Percentiles rank a stretch among this genome's conserved stretches.
phyloP scores from a whole-genome alignment of 2,888 invertebrate species.

The Neelides folsomi region DNA sequence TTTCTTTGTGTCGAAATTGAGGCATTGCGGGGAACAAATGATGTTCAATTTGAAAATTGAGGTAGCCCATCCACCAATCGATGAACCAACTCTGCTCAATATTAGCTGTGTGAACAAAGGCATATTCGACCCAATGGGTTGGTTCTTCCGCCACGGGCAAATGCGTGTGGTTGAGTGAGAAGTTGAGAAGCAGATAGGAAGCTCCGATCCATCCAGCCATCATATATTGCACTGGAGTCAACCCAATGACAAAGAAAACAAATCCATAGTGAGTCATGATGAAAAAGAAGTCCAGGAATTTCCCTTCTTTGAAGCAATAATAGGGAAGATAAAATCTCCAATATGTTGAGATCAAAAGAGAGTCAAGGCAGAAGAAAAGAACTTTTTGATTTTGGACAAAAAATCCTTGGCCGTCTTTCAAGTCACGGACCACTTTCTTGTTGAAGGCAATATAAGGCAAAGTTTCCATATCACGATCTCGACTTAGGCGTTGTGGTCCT shows the following conservation, averaged over 20 bases:
- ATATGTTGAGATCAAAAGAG: no score
- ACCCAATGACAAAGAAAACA: no score
- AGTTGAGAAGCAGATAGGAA: not conserved
- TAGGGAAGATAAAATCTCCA: no score
- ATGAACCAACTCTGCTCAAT: slow-evolving; percentile 9
- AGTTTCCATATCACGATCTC: slow-evolving; percentile 26
- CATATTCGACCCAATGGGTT: slow-evolving; percentile 21
- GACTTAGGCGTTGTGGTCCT: slow-evolving; percentile 26
- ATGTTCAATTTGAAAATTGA: slow-evolving; percentile 23
- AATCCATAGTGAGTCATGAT: no score
- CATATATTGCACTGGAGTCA: not conserved
- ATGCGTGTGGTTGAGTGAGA: slow-evolving; percentile 10
- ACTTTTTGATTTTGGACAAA: slow-evolving; percentile 23
- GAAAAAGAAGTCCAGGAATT: no score
- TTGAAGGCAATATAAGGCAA: slow-evolving; percentile 25
- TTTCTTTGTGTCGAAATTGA: slow-evolving; percentile 8
- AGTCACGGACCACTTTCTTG: slow-evolving; percentile 18
- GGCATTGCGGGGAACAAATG: slow-evolving; percentile 23
- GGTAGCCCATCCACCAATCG: slow-evolving; percentile 18
- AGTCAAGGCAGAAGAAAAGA: no score
- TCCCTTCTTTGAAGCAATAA: no score
- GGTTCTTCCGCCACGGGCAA: slow-evolving; percentile 15
- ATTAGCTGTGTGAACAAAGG: slow-evolving; percentile 14
- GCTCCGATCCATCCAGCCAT: not conserved
- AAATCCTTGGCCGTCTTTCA: slow-evolving; percentile 22